Evolutionary conservation across 92 coral and sea anemone genomes (phyloP), one percentile per base, ranked within the genome.

Genomic region (Phenganax marumi): DNA sequence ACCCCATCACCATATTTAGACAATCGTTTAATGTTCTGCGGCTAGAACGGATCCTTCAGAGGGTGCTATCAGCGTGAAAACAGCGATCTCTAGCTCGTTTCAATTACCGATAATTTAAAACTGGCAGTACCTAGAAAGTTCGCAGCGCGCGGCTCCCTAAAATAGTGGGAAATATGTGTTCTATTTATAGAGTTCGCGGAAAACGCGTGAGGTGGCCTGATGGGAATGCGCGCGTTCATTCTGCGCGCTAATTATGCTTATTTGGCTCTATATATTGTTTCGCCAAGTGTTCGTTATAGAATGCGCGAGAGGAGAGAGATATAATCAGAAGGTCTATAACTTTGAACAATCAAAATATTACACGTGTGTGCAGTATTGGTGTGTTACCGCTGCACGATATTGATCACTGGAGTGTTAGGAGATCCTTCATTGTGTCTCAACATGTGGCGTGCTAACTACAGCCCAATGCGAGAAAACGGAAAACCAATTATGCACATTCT

Each of bases 401-500:
- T 25, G 49, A n/a, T 49, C 0, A 49, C 14, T 49, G 14, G 43
- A 14, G n/a, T 1, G 6, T 0, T 25, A 33, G 13, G 65, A 10
- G 43, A 66, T 21, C 23, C 14, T 66, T 66, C 43, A 33, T 33
- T 33, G 43, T 12, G 17, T 33, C 72, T 25, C n/a, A 13, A 24
- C 72, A 14, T 62, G 81, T 52, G 68, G 62, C 47, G 48, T 56
- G 22, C 50, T 54, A 54, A 76, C 81, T 56, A 49, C 22, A 17
- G 64, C 81, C n/a, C 81, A 76, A 68, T n/a, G 81, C 50, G 81
- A 26, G n/a, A 39, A 39, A 62, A 54, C 81, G 81, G 81, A 76
- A 76, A 76, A 26, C 21, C 5, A 76, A 24, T 68, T 76, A 76
- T 76, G 33, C 18, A 57, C 62, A 76, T 76, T 76, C 81, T 68